Percentiles rank a stretch among this genome's conserved stretches.
Evolutionary conservation across 2,888 invertebrate species (phyloP).

Genomic region (Tineola bisselliella): DNA sequence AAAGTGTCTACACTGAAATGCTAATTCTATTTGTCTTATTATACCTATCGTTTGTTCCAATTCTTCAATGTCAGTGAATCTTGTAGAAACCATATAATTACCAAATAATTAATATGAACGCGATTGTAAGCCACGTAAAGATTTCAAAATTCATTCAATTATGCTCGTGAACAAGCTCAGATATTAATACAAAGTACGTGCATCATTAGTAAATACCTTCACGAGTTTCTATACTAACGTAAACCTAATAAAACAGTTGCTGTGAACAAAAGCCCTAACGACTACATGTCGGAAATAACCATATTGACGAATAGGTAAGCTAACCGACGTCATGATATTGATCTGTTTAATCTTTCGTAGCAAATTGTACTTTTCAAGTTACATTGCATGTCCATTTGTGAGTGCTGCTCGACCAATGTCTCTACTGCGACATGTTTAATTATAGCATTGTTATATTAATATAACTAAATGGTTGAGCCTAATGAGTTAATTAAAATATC

Average conservation of each 20-base stretch:
- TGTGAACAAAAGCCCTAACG: not conserved
- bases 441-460: not conserved
- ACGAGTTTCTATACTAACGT: too few species aligned
- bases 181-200: too few species aligned
- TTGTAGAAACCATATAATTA: too few species aligned
- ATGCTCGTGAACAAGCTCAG: too few species aligned
- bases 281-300: not conserved
- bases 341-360: not conserved
- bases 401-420: not conserved
- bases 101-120: too few species aligned
- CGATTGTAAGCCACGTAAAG: too few species aligned
- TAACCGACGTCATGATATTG: not conserved
- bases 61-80: too few species aligned
- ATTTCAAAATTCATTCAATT: too few species aligned
- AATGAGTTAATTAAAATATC: not conserved
- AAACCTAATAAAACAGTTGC: not conserved
- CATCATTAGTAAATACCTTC: too few species aligned
- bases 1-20: too few species aligned
- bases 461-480: not conserved
- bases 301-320: constrained; percentile 1
- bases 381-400: not conserved
- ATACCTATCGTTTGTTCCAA: too few species aligned
- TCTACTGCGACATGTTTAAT: not conserved
- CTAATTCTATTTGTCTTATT: too few species aligned
- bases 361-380: not conserved